Percentiles rank a stretch among this genome's conserved stretches.
These are phyloP conservation scores for Manacus vitellinus DNA, from an alignment of 2,113 vertebrate species.

Conservation along the genomic window DNA sequence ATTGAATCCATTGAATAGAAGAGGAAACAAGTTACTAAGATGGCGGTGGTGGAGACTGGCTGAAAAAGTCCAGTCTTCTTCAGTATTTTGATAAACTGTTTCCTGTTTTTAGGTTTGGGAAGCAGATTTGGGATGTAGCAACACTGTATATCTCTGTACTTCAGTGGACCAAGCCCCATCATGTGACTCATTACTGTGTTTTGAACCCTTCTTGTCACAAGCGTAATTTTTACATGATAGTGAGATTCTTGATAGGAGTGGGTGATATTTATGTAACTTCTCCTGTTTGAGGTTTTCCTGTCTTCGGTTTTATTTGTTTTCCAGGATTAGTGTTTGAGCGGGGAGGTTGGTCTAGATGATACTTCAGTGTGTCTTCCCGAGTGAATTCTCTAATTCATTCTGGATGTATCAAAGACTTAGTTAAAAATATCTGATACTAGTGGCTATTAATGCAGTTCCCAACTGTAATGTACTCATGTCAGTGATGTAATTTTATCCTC, in stretches of 20 bases:
- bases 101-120: background rate
- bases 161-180: accelerated
- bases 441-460: background rate
- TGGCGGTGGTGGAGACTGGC: accelerated
- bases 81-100: background rate
- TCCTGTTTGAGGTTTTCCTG: background rate
- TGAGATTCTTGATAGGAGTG: background rate
- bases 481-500: background rate
- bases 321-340: background rate
- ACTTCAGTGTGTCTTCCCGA: accelerated
- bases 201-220: background rate
- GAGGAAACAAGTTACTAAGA: background rate
- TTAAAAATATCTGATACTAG: background rate
- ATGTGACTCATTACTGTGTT: accelerated
- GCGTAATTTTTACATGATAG: background rate
- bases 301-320: background rate
- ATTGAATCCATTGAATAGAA: background rate
- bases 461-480: background rate
- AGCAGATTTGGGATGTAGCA: background rate
- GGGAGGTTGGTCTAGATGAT: background rate
- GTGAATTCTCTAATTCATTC: background rate
- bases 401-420: background rate
- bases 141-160: accelerated
- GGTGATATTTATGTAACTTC: background rate
- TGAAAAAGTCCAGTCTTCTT: background rate